A percentile compares a stretch with the other conserved stretches of the same genome.
phyloP scores from a whole-genome alignment of 1,140 invertebrate species.

The Papilio glaucus region DNA sequence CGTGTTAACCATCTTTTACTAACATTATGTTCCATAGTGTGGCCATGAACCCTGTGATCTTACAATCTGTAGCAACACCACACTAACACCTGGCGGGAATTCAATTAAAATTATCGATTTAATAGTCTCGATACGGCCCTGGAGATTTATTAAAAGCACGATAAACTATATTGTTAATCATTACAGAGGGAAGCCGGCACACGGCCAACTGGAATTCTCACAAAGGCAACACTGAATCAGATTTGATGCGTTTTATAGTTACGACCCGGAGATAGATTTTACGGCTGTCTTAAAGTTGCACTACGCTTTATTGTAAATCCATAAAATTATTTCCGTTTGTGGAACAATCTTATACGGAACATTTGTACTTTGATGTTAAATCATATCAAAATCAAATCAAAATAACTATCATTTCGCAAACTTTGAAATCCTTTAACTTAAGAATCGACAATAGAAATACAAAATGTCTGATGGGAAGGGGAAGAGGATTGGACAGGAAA shows the following conservation, averaged over 20 bases:
- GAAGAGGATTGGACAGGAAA: no score
- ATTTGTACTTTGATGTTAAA: background rate
- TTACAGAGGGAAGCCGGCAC: constrained; percentile 50
- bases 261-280: constrained; percentile 60
- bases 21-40: background rate
- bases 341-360: constrained; percentile 46
- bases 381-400: background rate
- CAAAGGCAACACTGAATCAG: constrained; percentile 66
- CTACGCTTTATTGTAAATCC: constrained; percentile 30
- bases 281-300: constrained; percentile 49
- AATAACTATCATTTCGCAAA: background rate
- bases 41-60: constrained; percentile 1
- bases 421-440: no score
- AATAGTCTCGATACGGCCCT: constrained; percentile 53
- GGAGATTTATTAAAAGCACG: constrained; percentile 61
- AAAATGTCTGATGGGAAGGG: no score
- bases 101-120: constrained; percentile 71
- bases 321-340: constrained; percentile 41
- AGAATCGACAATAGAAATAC: no score
- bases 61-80: constrained; percentile 45
- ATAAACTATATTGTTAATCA: constrained; percentile 57
- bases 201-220: constrained; percentile 55
- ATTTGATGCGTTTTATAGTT: constrained; percentile 73
- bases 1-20: background rate
- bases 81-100: constrained; percentile 62